A percentile compares a stretch with the other conserved stretches of the same genome.
phyloP scores from a whole-genome alignment of 2,797 vertebrate genomes.

The Acrossocheilus wenchowensis region DNA sequence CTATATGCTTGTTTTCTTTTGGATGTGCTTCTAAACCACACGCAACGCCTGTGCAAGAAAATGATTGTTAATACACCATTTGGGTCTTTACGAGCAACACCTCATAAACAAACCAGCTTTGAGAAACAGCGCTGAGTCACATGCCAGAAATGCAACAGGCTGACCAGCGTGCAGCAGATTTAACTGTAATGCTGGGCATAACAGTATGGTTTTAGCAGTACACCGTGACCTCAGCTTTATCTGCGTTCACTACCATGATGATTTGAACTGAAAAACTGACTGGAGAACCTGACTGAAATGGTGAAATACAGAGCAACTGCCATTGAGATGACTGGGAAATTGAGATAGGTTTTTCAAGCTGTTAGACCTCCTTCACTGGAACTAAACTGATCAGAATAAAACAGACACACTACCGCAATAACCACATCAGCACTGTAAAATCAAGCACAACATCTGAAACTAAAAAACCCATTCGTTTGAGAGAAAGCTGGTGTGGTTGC shows the following conservation, averaged over 20 bases:
- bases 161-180: slow-evolving; percentile 54
- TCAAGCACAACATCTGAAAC: slow-evolving; percentile 22
- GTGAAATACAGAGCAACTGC: slow-evolving; percentile 6
- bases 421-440: slow-evolving; percentile 30
- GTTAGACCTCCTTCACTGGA: slow-evolving; percentile 18
- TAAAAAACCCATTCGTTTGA: background rate
- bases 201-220: slow-evolving; percentile 9
- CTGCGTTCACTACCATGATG: background rate
- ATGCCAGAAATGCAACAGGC: slow-evolving; percentile 70
- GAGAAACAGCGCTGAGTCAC: slow-evolving; percentile 76
- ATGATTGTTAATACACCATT: slow-evolving; percentile 80
- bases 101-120: slow-evolving; percentile 78
- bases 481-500: slow-evolving; percentile 27
- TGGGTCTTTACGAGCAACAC: slow-evolving; percentile 77
- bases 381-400: slow-evolving; percentile 17
- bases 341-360: background rate
- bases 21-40: slow-evolving; percentile 62
- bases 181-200: slow-evolving; percentile 55
- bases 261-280: background rate
- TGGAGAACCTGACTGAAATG: background rate
- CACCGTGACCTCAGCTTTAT: slow-evolving; percentile 20
- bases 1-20: slow-evolving; percentile 37
- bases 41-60: slow-evolving; percentile 77
- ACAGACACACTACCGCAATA: slow-evolving; percentile 1
- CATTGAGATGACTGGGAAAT: background rate